Evolutionary conservation across 2,888 invertebrate genomes (phyloP), one percentile per base, ranked within the genome.

Genomic region (Caenorhabditis sulstoni): DNA sequence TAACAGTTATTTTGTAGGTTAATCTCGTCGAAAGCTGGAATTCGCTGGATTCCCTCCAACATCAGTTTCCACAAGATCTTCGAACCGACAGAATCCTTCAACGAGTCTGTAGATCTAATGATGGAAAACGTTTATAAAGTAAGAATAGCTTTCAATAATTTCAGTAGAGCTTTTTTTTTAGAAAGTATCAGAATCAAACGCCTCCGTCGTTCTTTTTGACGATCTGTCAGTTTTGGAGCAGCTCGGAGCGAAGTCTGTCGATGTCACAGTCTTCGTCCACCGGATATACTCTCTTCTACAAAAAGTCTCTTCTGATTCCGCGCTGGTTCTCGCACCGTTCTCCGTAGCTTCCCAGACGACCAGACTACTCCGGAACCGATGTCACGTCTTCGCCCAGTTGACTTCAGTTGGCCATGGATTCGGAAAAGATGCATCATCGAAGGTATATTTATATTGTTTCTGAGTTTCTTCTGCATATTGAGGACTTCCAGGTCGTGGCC

Each of bases 1-100:
- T n/a, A n/a, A 29, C 23, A 50, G 1, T 14, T 37, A 22, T 12
- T 50, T 64, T 49, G n/a, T 22, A 79, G 79, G 35, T 29, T 79
- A 2, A 70, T 79, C 9, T 75, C 68, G 20, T 79, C 79, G 12
- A 79, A 79, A 52, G 74, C 74, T 49, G 79, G 79, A 35, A 44
- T 79, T 18, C 52, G 79, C 18, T 79, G 79, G 79, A 61, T 35
- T 39, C 45, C 71, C 1, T 23, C 64, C 3, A 57, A 70, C 29
- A 64, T 79, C 14, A 41, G 9, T n/a, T 74, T 68, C 39, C 12
- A 44, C 18, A 53, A 64, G 12, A 3, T 65, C 3, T 7, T 73
- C 3, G 14, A 49, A 2, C 47, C 73, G 1, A 64, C 58, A 23
- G 64, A 9, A 23, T 37, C 22, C 4, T 68, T 76, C 1, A 55